Evolutionary conservation across 2,113 vertebrate genomes (phyloP), one percentile per base, ranked within the genome.

Genomic region (Rousettus leschenaultii): DNA sequence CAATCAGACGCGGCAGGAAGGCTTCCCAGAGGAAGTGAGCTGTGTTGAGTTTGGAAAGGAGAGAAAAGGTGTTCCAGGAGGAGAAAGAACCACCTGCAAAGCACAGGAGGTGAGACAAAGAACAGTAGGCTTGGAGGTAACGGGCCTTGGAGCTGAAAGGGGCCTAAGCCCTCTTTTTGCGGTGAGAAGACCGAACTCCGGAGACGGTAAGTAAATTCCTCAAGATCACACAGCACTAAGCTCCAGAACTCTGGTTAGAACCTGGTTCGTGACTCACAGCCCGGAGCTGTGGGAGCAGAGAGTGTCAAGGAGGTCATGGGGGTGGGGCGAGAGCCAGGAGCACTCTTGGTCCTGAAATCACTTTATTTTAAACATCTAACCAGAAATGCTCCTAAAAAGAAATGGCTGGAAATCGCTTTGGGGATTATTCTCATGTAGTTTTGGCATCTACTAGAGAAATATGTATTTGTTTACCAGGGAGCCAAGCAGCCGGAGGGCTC

Each of bases 361-460:
- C 7, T 68, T 19, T 35, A 79, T 57, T 57, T 94, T 77, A 48
- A 55, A n/a, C 0, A 0, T 21, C 33, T 1, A 2, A 95, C 40
- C 59, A 92, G 84, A 51, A 61, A 26, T 48, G 30, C n/a, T 51
- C 33, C 80, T 48, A 75, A 28, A 77, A 93, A 77, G 94, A 1
- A 26, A 0, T 82, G 65, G 84, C 79, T 77, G 59, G 18, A 40
- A 79, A 80, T 95, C 73, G 74, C 89, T 85, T 24, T 45, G 48
- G 7, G 0, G 74, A 92, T 86, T 80, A 65, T 85, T 83, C 74
- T 95, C 85, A 63, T 95, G 94, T 94, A 71, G 71, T 95, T 95
- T 92, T 85, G 57, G 57, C 55, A 51, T 68, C 0, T 14, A 70
- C 24, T 66, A 78, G 86, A 90, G 63, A 95, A 86, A 61, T 30